Base-by-base conservation (phyloP, 2,797 vertebrate species). In the Thunnus albacares region DNA sequence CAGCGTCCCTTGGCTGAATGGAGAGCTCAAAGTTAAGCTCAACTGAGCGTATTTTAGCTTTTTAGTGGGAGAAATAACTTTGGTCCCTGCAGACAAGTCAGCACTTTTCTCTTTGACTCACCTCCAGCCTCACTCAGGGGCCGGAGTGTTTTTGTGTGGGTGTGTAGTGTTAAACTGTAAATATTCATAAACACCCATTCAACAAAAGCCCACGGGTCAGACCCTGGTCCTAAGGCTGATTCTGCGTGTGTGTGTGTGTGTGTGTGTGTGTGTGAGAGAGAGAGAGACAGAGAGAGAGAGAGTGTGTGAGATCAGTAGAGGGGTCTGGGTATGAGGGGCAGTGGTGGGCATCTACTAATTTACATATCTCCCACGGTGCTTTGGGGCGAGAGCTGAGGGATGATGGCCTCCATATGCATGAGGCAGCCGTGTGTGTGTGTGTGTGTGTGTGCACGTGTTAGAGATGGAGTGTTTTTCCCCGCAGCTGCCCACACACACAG, bases 321-420 rank as follows among this genome's bases (percentile, higher is more conserved):
- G 62, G 73, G 65, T 90, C 70, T 74, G 82, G 60, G 67, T 67
- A 71, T 33, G 53, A 79, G 85, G 81, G 84, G 81, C 78, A 90
- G 79, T 81, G 77, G 71, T 87, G 86, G 92, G 92, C 89, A 93
- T 94, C 81, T 93, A 87, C 76, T 88, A 52, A 94, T 95, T 93
- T 94, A 85, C 94, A 95, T 94, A 93, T 93, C 85, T 93, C 89
- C 87, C 88, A 88, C 89, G 66, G 79, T 91, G 90, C 93, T 93
- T 89, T 92, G 90, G 86, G 92, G 90, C 71, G 14, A 90, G 77
- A 77, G 90, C 90, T 81, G 78, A 90, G 75, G 85, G 86, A 86
- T 83, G 87, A 84, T 45, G 41, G 87, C 80, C 89, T 95, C 90
- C 91, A 94, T 95, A 95, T 95, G 94, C 80, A 95, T 95, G 93